Conservation (phyloP, 2,888 invertebrate genomes). For the Coenonympha arcania region DNA sequence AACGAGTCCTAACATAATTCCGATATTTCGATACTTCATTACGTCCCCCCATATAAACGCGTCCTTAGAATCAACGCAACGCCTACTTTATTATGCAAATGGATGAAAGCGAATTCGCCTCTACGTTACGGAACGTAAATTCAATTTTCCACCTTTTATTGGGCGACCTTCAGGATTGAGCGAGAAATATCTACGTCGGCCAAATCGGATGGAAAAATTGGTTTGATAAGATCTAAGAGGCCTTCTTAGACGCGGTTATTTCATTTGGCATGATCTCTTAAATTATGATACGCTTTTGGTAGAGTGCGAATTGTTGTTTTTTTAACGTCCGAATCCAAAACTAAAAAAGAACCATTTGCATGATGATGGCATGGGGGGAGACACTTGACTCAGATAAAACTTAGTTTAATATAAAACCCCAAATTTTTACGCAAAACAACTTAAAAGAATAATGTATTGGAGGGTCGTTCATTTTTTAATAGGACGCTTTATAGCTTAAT, state of each 20-base stretch:
- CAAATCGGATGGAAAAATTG: conserved; percentile 47
- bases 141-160: conserved; percentile 42
- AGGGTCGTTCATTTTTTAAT: too few relatives aligned
- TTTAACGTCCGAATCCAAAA: too few relatives aligned
- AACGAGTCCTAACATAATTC: neutral
- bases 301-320: neutral
- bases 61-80: conserved; percentile 22
- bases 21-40: neutral
- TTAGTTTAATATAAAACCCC: too few relatives aligned
- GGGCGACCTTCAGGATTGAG: conserved; percentile 37
- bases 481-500: too few relatives aligned
- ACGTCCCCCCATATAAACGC: conserved; percentile 9
- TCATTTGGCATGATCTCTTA: conserved; percentile 2
- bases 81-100: conserved; percentile 29
- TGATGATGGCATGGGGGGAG: too few relatives aligned
- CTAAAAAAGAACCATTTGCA: too few relatives aligned
- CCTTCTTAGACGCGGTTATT: conserved; percentile 13
- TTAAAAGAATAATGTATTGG: too few relatives aligned
- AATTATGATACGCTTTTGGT: conserved; percentile 12
- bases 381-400: too few relatives aligned
- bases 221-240: conserved; percentile 22
- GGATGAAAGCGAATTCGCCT: conserved; percentile 29
- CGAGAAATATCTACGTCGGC: conserved; percentile 35
- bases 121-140: conserved; percentile 34
- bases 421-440: too few relatives aligned